Evolutionary conservation across 2,113 vertebrate genomes (phyloP).

Genomic region (Harpagus bidentatus): DNA sequence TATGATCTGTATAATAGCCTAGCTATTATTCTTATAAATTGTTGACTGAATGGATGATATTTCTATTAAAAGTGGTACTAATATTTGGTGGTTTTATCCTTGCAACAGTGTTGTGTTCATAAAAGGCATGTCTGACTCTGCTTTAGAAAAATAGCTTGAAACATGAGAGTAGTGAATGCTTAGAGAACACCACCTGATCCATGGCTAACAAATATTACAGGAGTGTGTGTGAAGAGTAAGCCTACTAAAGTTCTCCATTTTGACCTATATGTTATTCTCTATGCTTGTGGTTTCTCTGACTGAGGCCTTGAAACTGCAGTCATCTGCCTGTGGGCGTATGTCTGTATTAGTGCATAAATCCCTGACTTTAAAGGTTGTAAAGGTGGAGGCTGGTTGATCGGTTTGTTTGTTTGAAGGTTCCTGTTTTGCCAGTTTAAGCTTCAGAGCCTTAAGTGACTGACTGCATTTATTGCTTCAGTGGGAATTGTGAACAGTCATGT

Average conservation of each 20-base stretch:
- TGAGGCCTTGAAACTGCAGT: background rate
- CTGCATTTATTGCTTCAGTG: background rate
- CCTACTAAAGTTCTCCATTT: background rate
- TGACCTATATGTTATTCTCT: background rate
- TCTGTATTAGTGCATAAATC: background rate
- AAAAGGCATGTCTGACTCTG: background rate
- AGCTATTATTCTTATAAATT: background rate
- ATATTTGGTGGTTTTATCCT: background rate
- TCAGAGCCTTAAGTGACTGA: background rate
- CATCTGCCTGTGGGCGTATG: background rate
- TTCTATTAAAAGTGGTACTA: background rate
- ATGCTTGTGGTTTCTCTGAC: background rate
- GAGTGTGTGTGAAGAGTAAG: background rate
- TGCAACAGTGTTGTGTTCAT: background rate
- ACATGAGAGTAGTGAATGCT: background rate
- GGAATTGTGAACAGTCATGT: background rate
- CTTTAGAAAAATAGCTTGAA: background rate
- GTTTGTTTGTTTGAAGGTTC: background rate
- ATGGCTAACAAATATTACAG: background rate
- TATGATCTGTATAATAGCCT: background rate
- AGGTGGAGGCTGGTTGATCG: background rate
- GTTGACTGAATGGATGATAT: background rate
- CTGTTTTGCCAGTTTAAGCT: background rate
- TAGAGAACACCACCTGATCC: background rate
- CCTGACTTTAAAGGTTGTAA: background rate